phyloP scores from a whole-genome alignment of 2,797 vertebrate genomes.

The Benthosema pterotum region DNA sequence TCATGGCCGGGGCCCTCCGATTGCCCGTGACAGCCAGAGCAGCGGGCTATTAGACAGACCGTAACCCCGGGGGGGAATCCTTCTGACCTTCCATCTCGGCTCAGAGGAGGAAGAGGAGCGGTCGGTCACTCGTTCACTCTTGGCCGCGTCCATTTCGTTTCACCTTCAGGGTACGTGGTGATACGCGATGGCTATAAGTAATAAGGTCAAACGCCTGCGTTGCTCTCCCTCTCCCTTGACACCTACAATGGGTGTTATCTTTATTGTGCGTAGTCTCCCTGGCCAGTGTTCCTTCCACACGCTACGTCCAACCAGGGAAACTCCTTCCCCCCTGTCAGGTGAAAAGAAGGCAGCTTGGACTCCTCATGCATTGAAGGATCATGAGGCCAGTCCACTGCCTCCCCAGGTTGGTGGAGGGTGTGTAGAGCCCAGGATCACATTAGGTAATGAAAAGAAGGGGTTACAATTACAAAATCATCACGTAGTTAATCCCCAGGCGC shows the following conservation, averaged over 20 bases:
- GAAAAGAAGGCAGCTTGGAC: no score
- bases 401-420: no score
- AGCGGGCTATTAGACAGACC: conserved; percentile 56
- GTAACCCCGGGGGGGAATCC: conserved; percentile 49
- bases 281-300: no score
- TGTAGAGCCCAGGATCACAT: no score
- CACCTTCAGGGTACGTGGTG: background rate
- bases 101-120: no score
- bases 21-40: conserved; percentile 49
- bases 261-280: conserved; percentile 14
- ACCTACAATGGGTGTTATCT: background rate
- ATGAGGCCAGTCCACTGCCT: no score
- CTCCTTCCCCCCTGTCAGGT: no score
- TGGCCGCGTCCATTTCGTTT: conserved; percentile 11
- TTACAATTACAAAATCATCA: no score
- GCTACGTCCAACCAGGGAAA: no score
- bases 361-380: no score
- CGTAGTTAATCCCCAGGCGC: no score
- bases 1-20: conserved; percentile 45
- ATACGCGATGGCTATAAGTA: background rate
- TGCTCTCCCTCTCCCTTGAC: conserved; percentile 15
- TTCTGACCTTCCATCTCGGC: conserved; percentile 19
- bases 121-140: conserved; percentile 40
- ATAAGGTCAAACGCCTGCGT: conserved; percentile 8
- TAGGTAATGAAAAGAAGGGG: no score